These are phyloP conservation scores for Atrichornis clamosus DNA, from an alignment of 2,113 vertebrate genomes.

Conservation along the genomic window DNA sequence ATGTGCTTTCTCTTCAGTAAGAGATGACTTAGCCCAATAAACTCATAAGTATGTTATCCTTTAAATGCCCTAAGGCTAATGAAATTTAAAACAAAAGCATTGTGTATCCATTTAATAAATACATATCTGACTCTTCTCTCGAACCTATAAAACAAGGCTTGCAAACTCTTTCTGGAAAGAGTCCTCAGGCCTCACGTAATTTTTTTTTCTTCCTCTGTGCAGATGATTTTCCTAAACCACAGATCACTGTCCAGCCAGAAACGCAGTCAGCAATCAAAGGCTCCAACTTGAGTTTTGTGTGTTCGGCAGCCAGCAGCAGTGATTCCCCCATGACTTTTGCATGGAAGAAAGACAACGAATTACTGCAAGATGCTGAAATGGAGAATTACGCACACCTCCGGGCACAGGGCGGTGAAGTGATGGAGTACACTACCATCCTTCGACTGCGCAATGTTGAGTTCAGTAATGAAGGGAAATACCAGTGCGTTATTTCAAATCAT, in stretches of 20 bases:
- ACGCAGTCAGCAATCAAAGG: constrained; percentile 91
- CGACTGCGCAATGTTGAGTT: constrained; percentile 87
- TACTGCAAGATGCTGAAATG: constrained; percentile 86
- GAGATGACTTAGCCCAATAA: background rate
- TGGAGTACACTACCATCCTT: constrained; percentile 92
- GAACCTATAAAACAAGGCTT: background rate
- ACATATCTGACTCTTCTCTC: background rate
- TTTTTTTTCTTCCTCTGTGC: background rate
- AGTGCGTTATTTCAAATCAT: constrained; percentile 98
- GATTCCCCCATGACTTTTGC: constrained; percentile 97
- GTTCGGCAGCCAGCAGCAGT: constrained; percentile 94
- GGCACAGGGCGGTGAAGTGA: constrained; percentile 83
- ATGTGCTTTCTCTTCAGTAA: background rate
- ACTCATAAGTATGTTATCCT: background rate
- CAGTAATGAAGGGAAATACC: constrained; percentile 90
- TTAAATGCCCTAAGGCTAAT: background rate
- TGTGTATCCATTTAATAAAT: background rate
- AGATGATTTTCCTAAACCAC: constrained; percentile 98
- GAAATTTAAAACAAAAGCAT: background rate
- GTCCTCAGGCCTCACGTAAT: background rate
- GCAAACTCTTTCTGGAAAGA: background rate
- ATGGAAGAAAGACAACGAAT: constrained; percentile 97
- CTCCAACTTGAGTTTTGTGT: constrained; percentile 91
- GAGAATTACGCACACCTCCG: constrained; percentile 92
- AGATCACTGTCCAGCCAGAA: constrained; percentile 96